Evolutionary conservation across 1,140 invertebrate species (phyloP), one percentile per base, ranked within the genome.

Genomic region (Andricus grossulariae): DNA sequence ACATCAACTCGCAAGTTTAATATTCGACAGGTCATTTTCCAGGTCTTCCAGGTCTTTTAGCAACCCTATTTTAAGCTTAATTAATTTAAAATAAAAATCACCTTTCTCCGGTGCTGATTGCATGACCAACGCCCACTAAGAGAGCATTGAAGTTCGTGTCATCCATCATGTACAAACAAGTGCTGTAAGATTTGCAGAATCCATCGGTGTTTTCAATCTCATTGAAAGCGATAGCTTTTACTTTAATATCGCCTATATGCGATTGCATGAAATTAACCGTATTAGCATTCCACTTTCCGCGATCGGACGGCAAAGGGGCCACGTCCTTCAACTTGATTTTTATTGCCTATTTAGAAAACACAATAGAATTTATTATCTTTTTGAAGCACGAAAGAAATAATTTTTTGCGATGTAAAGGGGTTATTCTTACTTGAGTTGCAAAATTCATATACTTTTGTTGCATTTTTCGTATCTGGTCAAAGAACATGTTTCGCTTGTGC

Each of bases 291-390:
- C 88, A 92, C 7, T 81, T 39, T 0, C 76, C 50, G 16, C 72
- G 70, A 7, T 83, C 57, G 0, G 79, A 39, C 16, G 80, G 55
- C 5, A 79, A 50, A 5, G 86, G 82, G 60, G 52, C 71, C 1
- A 92, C 73, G 19, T 90, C 86, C 76, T 70, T 84, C 8, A 92
- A 71, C 0, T 82, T 74, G 39, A 92, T 76, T 74, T 83, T 87
- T 21, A 91, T 88, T 3, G 90, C 91, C 91, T 92, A 50, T 71
- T 80, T 49, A 77, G 71, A 73, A 25, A 73, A 60, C 60, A 39
- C 49, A 75, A 32, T 55, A 66, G 54, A 25, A 74, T 60, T 74
- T 21, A 8, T 54, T 73, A 4, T 54, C 18, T 76, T 52, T 16
- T 49, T 78, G 45, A 25, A 72, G 57, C 11, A 66, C 60, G 19